Evolutionary conservation across 2,113 vertebrate genomes (phyloP).

Genomic region (Peromyscus maniculatus): DNA sequence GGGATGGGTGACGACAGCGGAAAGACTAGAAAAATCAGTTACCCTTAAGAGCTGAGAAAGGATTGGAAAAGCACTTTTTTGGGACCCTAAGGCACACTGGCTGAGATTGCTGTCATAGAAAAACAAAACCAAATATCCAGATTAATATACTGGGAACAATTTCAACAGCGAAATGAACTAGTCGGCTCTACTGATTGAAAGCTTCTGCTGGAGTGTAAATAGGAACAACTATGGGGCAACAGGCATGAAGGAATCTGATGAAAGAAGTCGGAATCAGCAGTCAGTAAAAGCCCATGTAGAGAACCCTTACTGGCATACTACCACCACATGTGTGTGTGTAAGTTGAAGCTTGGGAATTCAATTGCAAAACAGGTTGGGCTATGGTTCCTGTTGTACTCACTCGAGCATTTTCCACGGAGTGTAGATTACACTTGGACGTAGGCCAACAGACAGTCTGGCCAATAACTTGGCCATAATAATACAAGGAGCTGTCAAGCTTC

Average conservation of each 20-base stretch:
- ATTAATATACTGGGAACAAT: not conserved
- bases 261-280: not conserved
- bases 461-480: not conserved
- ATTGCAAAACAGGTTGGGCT: not conserved
- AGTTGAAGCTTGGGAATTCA: not conserved
- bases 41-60: not conserved
- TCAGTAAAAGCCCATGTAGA: not conserved
- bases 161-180: not conserved
- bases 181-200: not conserved
- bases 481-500: not conserved
- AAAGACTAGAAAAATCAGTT: not conserved
- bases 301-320: not conserved
- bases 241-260: not conserved
- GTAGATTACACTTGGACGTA: not conserved
- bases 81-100: not conserved
- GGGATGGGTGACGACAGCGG: not conserved
- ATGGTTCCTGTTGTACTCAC: no score
- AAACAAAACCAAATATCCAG: not conserved
- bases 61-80: not conserved
- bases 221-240: not conserved
- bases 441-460: not conserved
- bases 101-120: not conserved
- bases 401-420: not conserved
- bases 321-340: not conserved
- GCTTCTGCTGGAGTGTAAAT: not conserved